Base-by-base conservation (phyloP, 2,113 vertebrate genomes). In the Myiagra hebetior region DNA sequence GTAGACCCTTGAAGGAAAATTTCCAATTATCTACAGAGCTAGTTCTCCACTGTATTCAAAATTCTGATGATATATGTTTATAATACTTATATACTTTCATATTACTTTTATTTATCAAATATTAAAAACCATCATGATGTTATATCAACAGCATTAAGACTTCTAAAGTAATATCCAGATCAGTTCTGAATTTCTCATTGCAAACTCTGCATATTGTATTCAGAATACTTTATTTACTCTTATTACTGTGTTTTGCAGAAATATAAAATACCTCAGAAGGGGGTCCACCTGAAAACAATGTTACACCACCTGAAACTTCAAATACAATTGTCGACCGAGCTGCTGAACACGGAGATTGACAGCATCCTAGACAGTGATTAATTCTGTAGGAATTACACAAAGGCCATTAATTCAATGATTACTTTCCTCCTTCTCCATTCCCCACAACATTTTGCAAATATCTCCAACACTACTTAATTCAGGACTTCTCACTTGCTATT, bases 241-340 rank as follows among this genome's bases (percentile, higher is more conserved):
- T 80, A 44, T 39, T 18, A 67, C 57, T 72, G 24, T 52, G 30
- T 33, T 87, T 84, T 39, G 20, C 41, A 85, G 64, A 80, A 69
- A 85, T 19, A 55, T 9, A 81, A 85, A 35, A 37, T 41, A 39
- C 33, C 15, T 81, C 30, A 55, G 26, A 24, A 80, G 21, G 3
- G 3, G 17, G 9, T 46, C 19, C 62, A 79, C 22, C 33, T 83
- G 72, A 89, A 89, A 93, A 59, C 13, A 60, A 23, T 6, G 30
- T n/a, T 62, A 49, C 6, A 68, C 6, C 39, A 63, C 4, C 50
- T 28, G 4, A 91, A 89, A 55, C 11, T 68, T 68, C 59, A 84
- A 63, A 67, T 33, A 60, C 6, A 22, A 49, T 10, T 10, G 10
- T n/a, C 60, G 78, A 17, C n/a, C 0, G 0, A 74, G 56, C 14